These are phyloP conservation scores for Danionella dracula DNA, from an alignment of 2,797 vertebrate genomes.

Conservation along the genomic window DNA sequence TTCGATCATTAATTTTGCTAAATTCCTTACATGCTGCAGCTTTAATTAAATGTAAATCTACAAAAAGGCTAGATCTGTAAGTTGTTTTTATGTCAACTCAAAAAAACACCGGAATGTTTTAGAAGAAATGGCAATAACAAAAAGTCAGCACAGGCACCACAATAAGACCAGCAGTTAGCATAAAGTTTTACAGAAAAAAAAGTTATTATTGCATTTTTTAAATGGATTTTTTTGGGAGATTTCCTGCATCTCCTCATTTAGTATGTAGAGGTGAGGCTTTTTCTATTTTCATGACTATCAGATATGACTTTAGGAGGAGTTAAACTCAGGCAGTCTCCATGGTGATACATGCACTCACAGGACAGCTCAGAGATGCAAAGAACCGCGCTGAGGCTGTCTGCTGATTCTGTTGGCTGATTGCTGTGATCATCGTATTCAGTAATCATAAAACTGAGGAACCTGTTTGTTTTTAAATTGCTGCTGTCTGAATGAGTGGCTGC, in stretches of 20 bases:
- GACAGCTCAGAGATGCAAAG: neutral
- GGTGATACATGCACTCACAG: slow-evolving; percentile 13
- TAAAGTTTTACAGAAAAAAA: neutral
- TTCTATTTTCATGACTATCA: slow-evolving; percentile 1
- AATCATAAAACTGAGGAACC: slow-evolving; percentile 5
- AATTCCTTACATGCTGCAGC: no score
- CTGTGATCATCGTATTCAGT: neutral
- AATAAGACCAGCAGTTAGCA: no score
- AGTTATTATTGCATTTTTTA: neutral
- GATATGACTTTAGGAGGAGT: neutral
- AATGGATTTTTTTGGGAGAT: neutral
- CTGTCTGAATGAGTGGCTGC: slow-evolving; percentile 1
- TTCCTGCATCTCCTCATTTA: neutral
- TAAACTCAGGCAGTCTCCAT: slow-evolving; percentile 21
- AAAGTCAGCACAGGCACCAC: no score
- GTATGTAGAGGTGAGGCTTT: neutral
- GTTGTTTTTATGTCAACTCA: no score
- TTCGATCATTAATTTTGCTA: no score
- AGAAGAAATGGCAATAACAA: no score
- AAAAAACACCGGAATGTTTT: no score
- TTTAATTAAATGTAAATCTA: no score
- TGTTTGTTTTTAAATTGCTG: slow-evolving; percentile 15
- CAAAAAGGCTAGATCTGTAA: no score
- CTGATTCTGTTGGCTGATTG: slow-evolving; percentile 25
- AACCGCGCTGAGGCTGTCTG: neutral